phyloP scores from a whole-genome alignment of 2,888 invertebrate species.

The Acanthosepion esculentum region DNA sequence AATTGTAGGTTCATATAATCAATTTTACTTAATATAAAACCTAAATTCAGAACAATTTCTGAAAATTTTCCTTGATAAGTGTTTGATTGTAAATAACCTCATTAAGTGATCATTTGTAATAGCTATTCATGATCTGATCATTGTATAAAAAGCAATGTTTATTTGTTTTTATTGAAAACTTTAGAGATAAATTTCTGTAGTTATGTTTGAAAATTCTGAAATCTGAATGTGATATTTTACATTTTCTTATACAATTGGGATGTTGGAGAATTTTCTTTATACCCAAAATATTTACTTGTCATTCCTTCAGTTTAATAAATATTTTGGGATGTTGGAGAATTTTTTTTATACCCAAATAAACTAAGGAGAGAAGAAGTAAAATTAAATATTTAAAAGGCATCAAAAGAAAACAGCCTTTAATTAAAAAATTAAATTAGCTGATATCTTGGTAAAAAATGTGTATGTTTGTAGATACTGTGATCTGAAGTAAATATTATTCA shows the following conservation, averaged over 20 bases:
- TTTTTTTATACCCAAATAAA: neutral
- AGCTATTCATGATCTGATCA: neutral
- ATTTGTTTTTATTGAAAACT: neutral
- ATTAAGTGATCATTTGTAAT: neutral
- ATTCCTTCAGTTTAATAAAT: no score
- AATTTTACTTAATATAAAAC: neutral
- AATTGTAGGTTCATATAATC: neutral
- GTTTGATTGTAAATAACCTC: neutral
- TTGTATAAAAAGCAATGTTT: neutral
- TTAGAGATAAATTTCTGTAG: neutral
- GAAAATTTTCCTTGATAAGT: neutral
- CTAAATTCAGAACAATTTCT: neutral
- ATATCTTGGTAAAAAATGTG: neutral
- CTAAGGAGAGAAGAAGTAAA: neutral
- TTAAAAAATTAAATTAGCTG: no score
- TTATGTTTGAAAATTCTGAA: neutral
- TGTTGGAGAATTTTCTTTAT: no score
- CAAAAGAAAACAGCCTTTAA: no score
- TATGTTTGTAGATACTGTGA: no score
- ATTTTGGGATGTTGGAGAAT: no score
- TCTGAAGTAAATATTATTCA: no score
- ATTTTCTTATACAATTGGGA: neutral
- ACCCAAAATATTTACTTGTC: no score
- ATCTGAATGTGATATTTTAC: neutral
- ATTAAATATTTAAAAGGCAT: neutral